A percentile compares a stretch with the other conserved stretches of the same genome.
These are phyloP conservation scores for Drosophila lacertosa DNA, from an alignment of 1,140 invertebrate species.

Conservation along the genomic window DNA sequence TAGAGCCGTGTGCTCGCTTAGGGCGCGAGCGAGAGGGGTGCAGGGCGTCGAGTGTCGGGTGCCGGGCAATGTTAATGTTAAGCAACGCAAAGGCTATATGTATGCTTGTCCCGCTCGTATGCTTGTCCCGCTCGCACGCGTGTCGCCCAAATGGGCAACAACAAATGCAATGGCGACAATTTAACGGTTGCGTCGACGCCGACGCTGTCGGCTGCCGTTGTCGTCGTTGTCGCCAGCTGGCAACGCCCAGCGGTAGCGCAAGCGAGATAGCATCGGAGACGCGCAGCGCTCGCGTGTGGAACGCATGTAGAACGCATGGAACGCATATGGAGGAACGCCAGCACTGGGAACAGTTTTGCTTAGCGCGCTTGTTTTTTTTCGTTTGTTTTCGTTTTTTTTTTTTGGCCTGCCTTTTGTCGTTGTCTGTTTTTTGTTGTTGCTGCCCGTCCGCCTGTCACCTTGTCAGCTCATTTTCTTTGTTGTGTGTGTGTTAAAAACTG, in stretches of 20 bases:
- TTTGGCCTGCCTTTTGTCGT: conserved; percentile 16
- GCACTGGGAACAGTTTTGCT: conserved; percentile 42
- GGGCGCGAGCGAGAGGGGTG: not conserved
- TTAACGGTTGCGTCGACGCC: conserved; percentile 56
- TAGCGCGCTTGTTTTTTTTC: conserved; percentile 17
- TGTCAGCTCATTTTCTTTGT: conserved; percentile 46
- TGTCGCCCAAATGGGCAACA: conserved; percentile 13
- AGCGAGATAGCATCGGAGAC: conserved; percentile 37
- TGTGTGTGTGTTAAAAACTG: conserved; percentile 56
- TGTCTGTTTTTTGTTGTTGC: conserved; percentile 14
- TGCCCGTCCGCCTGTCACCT: conserved; percentile 12
- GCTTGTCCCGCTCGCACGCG: conserved; percentile 57
- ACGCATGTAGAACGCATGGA: conserved; percentile 18
- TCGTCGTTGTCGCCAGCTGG: conserved; percentile 6
- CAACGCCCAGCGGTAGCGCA: conserved; percentile 16
- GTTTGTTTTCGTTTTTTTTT: conserved; percentile 38
- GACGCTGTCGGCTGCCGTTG: conserved; percentile 20
- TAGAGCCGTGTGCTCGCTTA: conserved; percentile 7
- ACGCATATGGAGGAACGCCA: conserved; percentile 41
- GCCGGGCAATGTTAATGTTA: conserved; percentile 70
- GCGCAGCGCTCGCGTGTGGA: conserved; percentile 8
- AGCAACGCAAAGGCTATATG: conserved; percentile 51
- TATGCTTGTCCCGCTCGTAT: conserved; percentile 22
- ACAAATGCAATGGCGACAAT: conserved; percentile 71
- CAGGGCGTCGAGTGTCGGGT: conserved; percentile 21